Conservation (phyloP, 2,113 vertebrate genomes). For the Syrrhaptes paradoxus region DNA sequence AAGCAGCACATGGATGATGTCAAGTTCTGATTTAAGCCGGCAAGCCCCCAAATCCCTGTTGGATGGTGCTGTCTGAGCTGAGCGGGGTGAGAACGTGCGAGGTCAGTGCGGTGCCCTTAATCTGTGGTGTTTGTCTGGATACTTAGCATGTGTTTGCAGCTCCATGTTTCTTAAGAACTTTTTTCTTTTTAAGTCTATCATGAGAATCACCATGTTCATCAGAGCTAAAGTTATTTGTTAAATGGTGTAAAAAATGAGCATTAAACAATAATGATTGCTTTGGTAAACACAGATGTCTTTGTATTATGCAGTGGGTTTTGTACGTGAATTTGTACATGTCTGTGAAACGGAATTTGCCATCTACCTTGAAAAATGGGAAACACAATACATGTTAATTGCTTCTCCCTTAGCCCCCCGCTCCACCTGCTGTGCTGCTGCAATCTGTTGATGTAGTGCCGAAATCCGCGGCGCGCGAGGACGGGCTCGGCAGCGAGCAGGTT, state of each 20-base stretch:
- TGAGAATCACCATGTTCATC: slow-evolving; percentile 55
- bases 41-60: not conserved
- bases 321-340: not conserved
- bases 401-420: not conserved
- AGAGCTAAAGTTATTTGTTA: slow-evolving; percentile 69
- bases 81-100: not conserved
- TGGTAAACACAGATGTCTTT: slow-evolving; percentile 57
- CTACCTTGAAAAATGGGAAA: slow-evolving; percentile 13
- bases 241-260: slow-evolving; percentile 59
- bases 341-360: not conserved
- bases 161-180: not conserved
- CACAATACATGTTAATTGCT: not conserved
- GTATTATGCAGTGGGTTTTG: not conserved
- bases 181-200: slow-evolving; percentile 2
- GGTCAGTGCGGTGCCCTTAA: not conserved
- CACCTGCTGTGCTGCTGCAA: slow-evolving; percentile 7
- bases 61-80: not conserved
- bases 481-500: not conserved
- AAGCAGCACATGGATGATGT: not conserved
- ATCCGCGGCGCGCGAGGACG: accelerated
- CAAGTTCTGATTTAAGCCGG: not conserved
- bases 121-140: not conserved
- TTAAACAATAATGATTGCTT: slow-evolving; percentile 62
- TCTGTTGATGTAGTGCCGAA: not conserved
- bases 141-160: not conserved